A percentile compares a stretch with the other conserved stretches of the same genome.
phyloP scores from a whole-genome alignment of 2,888 invertebrate species.

The Osmoderma eremita region DNA sequence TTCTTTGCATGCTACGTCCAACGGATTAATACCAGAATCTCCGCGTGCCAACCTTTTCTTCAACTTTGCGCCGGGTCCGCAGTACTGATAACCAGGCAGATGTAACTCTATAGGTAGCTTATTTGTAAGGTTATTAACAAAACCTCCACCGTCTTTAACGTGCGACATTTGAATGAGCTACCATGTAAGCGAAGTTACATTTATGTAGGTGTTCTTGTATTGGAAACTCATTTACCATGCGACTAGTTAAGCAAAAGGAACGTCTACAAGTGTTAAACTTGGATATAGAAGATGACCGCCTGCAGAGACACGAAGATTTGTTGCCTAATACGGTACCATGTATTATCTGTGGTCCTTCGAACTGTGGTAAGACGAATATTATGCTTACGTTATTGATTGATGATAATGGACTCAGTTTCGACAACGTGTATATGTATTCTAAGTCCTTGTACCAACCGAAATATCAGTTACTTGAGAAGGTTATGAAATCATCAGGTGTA shows the following conservation, averaged over 20 bases:
- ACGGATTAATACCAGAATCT: conserved; percentile 16
- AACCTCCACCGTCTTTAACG: conserved; percentile 37
- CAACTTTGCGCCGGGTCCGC: conserved; percentile 31
- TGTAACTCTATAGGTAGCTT: conserved; percentile 48
- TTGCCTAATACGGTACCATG: conserved; percentile 12
- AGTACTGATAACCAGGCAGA: too few species aligned
- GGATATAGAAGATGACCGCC: too few species aligned
- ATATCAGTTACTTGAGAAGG: conserved; percentile 51
- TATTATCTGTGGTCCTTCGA: conserved; percentile 56
- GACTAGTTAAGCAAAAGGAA: too few species aligned
- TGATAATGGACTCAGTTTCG: conserved; percentile 56
- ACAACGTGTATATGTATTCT: conserved; percentile 59
- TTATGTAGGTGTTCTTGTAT: too few species aligned
- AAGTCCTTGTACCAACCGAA: conserved; percentile 54
- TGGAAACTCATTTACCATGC: too few species aligned
- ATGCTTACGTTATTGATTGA: conserved; percentile 54
- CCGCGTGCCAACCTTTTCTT: conserved; percentile 1
- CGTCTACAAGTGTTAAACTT: too few species aligned
- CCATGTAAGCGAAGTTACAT: too few species aligned
- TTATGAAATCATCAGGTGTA: conserved; percentile 49
- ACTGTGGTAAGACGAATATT: conserved; percentile 58
- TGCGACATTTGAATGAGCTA: not conserved
- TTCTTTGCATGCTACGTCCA: too few species aligned
- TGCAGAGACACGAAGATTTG: too few species aligned
- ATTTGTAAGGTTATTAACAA: conserved; percentile 46